A percentile compares a stretch with the other conserved stretches of the same genome.
These are phyloP conservation scores for Acinonyx jubatus DNA, from an alignment of 2,113 vertebrate species.

Conservation along the genomic window DNA sequence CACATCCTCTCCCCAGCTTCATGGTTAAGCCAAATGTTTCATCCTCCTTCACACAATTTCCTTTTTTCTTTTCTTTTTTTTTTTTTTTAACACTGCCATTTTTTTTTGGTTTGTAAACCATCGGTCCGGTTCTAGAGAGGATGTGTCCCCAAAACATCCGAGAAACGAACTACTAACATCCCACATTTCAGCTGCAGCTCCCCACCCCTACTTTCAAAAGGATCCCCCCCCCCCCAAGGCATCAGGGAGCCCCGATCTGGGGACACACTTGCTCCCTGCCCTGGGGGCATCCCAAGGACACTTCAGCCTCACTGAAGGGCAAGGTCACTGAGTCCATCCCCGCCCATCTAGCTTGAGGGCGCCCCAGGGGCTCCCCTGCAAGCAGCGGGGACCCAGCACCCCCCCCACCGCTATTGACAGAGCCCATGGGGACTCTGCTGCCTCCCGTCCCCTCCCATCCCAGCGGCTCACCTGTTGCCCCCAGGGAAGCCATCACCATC, in stretches of 20 bases:
- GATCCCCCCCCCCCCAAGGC: not conserved
- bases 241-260: not conserved
- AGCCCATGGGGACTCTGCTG: not conserved
- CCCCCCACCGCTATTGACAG: too few relatives aligned
- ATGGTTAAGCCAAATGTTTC: not conserved
- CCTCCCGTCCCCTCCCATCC: not conserved
- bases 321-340: not conserved
- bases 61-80: not conserved
- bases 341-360: accelerated
- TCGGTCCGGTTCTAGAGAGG: not conserved
- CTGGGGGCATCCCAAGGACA: not conserved
- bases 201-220: not conserved
- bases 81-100: not conserved
- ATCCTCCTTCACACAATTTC: not conserved
- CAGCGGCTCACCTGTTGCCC: not conserved
- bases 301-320: not conserved
- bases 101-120: not conserved
- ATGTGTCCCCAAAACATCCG: not conserved
- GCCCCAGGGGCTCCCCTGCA: not conserved
- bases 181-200: not conserved
- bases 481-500: not conserved
- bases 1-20: not conserved
- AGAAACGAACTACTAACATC: not conserved
- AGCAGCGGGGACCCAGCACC: not conserved
- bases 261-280: not conserved